Percentiles rank a stretch among this genome's conserved stretches.
phyloP scores from a whole-genome alignment of 2,113 vertebrate species.

The Oreochromis aureus region DNA sequence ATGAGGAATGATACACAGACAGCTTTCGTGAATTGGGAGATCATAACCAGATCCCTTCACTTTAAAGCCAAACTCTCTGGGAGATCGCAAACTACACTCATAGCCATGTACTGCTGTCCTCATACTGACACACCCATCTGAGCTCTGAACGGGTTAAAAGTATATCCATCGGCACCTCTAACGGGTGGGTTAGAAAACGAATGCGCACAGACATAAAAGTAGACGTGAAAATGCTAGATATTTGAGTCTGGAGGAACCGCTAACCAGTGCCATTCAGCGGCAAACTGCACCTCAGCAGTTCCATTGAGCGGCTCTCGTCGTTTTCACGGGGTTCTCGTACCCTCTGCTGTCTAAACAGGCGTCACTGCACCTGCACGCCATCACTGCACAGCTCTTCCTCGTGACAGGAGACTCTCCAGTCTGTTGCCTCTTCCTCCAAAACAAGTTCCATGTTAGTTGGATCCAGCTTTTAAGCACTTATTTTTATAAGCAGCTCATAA shows the following conservation, averaged over 20 bases:
- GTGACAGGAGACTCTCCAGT: neutral
- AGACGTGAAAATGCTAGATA: neutral
- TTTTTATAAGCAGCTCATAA: neutral
- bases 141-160: neutral
- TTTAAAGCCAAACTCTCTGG: neutral
- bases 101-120: neutral
- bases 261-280: neutral
- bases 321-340: constrained; percentile 1
- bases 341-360: constrained; percentile 20
- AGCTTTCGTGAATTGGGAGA: neutral
- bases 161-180: neutral
- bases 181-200: neutral
- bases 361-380: constrained; percentile 6
- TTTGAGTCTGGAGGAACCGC: neutral
- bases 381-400: neutral
- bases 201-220: neutral
- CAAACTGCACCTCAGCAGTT: neutral
- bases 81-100: neutral
- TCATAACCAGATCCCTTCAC: neutral
- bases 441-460: neutral
- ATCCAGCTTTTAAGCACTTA: neutral
- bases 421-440: neutral
- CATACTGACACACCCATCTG: neutral
- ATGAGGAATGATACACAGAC: neutral
- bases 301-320: neutral